Base-by-base conservation (phyloP, 2,888 invertebrate species). In the Trachelus tabidus region DNA sequence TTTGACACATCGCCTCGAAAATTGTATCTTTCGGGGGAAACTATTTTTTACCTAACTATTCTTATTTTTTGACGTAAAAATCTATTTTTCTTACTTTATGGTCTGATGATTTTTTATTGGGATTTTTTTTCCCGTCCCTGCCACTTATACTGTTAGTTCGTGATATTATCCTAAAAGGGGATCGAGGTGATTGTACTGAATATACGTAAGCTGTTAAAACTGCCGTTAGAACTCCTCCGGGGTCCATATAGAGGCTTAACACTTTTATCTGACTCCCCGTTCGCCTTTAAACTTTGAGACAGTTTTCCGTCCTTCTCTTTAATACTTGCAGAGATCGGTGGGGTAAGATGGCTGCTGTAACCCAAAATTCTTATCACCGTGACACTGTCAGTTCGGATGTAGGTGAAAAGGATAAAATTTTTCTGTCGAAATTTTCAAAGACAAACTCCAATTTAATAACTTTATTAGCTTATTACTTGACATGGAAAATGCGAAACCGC, bases 241-340 rank as follows among this genome's bases (percentile, higher is more conserved):
- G 77, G 37, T 35, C 77, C 68, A 77, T 77, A 68, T 74, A 73
- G 35, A 56, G 73, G 77, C 69, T 77, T 77, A 73, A 56, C 77
- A 77, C 74, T 73, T 77, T 77, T 77, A 77, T 77, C 73, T 77
- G 31, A 77, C 68, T 15, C 77, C 15, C 69, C 11, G 73, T 68
- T 77, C 37, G 69, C 69, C 68, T 74, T 68, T 35, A 56, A 77
- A 77, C 73, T 77, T 77, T 77, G 35, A 23, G 68, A 40, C 34
- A 34, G 68, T 73, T 40, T 73, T 35, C 74, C 74, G 77, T 34
- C 34, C 56, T 40, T 23, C 9, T 23, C 56, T 23, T 56, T 56
- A 56, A 56, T 23, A 23, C 56, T 56, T 3, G 56, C 56, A 9
- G 9, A 56, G 23, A 56, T 56, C 9, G 23, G 23, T 23, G 23